Evolutionary conservation across 1,140 invertebrate species (phyloP), one percentile per base, ranked within the genome.

Genomic region (Neoseiulus cucumeris): DNA sequence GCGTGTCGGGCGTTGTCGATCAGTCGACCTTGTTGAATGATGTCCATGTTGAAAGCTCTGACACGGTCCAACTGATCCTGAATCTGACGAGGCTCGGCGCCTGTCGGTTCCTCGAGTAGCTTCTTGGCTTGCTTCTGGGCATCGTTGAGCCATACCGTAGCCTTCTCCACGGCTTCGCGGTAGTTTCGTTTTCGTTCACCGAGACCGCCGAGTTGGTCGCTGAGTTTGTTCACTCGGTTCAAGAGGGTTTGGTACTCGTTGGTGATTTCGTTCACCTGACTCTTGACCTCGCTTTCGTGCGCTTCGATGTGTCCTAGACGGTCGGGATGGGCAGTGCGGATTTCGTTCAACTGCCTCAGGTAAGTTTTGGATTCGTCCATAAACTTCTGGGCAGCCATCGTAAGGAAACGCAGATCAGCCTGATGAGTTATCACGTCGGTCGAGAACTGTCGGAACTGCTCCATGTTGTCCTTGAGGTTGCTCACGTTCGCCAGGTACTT

Each of bases 331-430:
- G 82, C 81, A 1, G 86, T 88, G 45, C 89, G 81, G 76, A 88
- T 90, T 65, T 89, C 86, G 74, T 91, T 92, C 39, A 92, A 77
- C 12, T 84, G 79, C 33, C 81, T 80, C 1, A 91, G 76, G 75
- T 89, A 91, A 68, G 91, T 83, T 76, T 90, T 91, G 72, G 87
- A 88, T 74, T 94, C 89, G 71, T 93, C 89, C 42, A 91, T 82
- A 75, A 93, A 95, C 75, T 93, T 93, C 76, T 94, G 89, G 0
- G 88, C 89, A 0, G 88, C 84, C 85, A 95, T 92, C 1, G 89
- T 91, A 66, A 94, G 90, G 74, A 93, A 95, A 28, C 91, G 79
- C 1, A 94, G 76, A 77, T 96, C 91, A 1, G 89, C 91, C 75
- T 94, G 89, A 72, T 94, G 91, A 1, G 89, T 85, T 70, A 94